Evolutionary conservation across 2,797 vertebrate genomes (phyloP).

Genomic region (Silurus lanzhouensis): DNA sequence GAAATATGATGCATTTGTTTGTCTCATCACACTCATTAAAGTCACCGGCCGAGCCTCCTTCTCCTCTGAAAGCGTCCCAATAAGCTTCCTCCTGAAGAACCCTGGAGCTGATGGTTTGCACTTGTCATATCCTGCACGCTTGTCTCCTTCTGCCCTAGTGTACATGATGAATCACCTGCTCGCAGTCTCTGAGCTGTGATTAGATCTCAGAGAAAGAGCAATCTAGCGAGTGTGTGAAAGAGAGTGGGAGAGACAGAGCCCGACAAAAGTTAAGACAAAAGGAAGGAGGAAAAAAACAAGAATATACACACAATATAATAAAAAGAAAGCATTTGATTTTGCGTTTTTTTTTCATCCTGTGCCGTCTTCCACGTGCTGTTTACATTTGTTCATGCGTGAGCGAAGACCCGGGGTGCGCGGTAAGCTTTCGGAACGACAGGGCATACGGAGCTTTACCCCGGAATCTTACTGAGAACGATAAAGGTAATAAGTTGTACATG

Average conservation of each 20-base stretch:
- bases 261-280: constrained; percentile 28
- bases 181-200: constrained; percentile 41
- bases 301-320: not conserved
- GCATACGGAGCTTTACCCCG: not conserved
- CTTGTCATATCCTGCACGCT: constrained; percentile 43
- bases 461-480: not conserved
- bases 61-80: not conserved
- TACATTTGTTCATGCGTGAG: constrained; percentile 11
- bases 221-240: constrained; percentile 28
- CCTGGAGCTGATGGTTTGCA: constrained; percentile 42
- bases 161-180: constrained; percentile 52
- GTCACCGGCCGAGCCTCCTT: constrained; percentile 15
- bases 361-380: constrained; percentile 24
- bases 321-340: not conserved
- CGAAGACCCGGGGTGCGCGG: not conserved
- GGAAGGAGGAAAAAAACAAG: not conserved
- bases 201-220: constrained; percentile 44
- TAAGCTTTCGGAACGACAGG: not conserved
- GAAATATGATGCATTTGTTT: constrained; percentile 18
- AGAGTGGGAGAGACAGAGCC: constrained; percentile 24
- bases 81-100: constrained; percentile 31
- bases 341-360: constrained; percentile 9
- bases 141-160: constrained; percentile 45
- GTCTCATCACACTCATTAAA: constrained; percentile 26
- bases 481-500: constrained; percentile 28